Evolutionary conservation across 2,888 invertebrate species (phyloP).

Genomic region (Andrena haemorrhoa): DNA sequence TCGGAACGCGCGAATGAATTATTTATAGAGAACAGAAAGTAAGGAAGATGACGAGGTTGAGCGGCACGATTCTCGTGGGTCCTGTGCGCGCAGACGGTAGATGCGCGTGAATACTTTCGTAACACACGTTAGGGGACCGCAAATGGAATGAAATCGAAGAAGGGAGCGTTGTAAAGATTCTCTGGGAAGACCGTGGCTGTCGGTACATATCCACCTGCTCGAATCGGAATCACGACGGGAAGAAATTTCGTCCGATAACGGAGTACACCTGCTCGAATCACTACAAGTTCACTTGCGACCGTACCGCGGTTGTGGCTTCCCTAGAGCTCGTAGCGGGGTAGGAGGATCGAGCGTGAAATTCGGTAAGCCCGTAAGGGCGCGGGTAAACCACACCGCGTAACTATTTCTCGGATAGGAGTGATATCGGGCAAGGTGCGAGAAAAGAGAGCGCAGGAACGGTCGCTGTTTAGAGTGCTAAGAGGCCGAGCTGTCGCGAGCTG

Average conservation of each 20-base stretch:
- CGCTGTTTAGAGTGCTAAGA: neutral
- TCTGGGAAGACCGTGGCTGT: no score
- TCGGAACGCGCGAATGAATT: conserved; percentile 77
- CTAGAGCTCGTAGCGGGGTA: neutral
- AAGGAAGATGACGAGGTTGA: conserved; percentile 59
- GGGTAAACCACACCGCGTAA: neutral
- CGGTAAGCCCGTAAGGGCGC: neutral
- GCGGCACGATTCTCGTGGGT: conserved; percentile 40
- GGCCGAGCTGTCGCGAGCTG: neutral
- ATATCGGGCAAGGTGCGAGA: neutral
- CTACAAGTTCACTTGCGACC: conserved; percentile 21
- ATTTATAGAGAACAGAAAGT: conserved; percentile 73
- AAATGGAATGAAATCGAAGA: neutral
- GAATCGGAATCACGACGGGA: neutral
- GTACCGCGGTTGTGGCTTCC: conserved; percentile 5
- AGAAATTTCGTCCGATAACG: conserved; percentile 5
- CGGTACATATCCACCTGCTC: neutral
- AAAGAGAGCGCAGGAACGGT: neutral
- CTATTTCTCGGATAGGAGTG: neutral
- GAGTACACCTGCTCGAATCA: conserved; percentile 23
- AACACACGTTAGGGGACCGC: neutral
- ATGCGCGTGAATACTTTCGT: conserved; percentile 24
- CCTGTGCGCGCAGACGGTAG: conserved; percentile 23
- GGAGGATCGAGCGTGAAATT: conserved; percentile 11
- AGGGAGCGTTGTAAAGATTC: neutral